Base-by-base conservation (phyloP, 2,888 invertebrate genomes). In the Drepana falcataria region DNA sequence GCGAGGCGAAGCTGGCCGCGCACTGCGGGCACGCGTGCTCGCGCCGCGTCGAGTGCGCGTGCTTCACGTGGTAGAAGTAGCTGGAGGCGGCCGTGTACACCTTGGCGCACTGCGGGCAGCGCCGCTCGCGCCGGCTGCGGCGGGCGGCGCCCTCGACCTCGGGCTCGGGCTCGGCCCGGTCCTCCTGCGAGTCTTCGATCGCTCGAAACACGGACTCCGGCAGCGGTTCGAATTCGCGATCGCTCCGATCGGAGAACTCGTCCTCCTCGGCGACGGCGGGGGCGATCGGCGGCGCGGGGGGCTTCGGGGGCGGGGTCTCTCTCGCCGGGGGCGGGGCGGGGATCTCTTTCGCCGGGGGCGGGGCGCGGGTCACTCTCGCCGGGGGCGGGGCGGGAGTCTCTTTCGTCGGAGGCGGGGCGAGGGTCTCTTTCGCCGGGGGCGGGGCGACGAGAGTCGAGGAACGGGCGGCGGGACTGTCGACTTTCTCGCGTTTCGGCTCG, bases 21-120 rank as follows among this genome's bases (percentile, higher is more conserved):
- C 93, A 93, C 48, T 83, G 75, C 3, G 82, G 79, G 65, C 93
- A 93, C 47, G 77, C 77, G 71, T 91, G 86, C 54, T 89, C 85
- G 41, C 41, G 41, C 7, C 41, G 41, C 41, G 41, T 3, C 44
- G 44, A 75, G 73, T 93, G 93, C 7, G 81, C 79, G 67, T 92
- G 82, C 58, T 88, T 91, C 59, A 92, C 68, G 68, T 93, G 93
- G 64, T 92, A 92, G 69, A 89, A 89, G 59, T 91, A 85, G 68
- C 90, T 90, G 2, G 91, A 91, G 0, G 85, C 71, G n/a, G 87
- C 87, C 2, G 71, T 77, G 72, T 90, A 92, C 52, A 75, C 77
- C 62, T 91, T 92, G 2, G 79, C 77, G 66, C 92, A 92, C 47
- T 84, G 75, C 7, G 85, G 86, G 60, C 93, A 93, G 85, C 2